phyloP scores from a whole-genome alignment of 2,797 vertebrate genomes.

The Halcyon chelicuti region DNA sequence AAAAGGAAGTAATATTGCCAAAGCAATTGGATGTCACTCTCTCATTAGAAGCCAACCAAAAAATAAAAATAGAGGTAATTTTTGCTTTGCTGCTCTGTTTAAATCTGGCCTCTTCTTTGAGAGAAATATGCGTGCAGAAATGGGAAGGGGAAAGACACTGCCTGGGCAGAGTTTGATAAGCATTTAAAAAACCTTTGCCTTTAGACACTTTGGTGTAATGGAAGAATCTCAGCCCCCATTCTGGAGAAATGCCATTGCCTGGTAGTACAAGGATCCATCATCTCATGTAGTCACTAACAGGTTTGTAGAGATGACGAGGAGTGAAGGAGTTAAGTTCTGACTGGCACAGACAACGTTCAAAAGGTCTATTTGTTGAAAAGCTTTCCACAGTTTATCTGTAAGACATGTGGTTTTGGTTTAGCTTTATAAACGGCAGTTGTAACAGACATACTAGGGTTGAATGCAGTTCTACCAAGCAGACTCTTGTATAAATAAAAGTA shows the following conservation, averaged over 20 bases:
- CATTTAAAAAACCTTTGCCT: neutral
- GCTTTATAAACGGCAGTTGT: conserved; percentile 59
- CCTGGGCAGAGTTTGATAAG: neutral
- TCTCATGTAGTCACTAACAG: neutral
- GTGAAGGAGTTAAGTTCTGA: conserved; percentile 15
- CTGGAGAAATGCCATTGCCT: neutral
- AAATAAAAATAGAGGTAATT: neutral
- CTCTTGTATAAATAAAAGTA: conserved; percentile 47
- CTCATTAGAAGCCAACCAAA: neutral
- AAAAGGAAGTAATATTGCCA: neutral
- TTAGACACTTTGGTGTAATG: neutral
- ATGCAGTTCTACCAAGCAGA: conserved; percentile 21
- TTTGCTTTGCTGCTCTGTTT: neutral
- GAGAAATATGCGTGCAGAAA: neutral
- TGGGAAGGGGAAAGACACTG: neutral
- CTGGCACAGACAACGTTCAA: neutral
- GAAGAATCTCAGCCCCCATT: neutral
- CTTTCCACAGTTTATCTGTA: conserved; percentile 55
- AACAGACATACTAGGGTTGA: neutral
- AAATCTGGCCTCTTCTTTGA: neutral
- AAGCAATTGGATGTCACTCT: neutral
- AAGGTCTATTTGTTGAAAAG: conserved; percentile 55
- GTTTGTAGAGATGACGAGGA: neutral
- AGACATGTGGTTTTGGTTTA: conserved; percentile 71
- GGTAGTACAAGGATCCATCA: neutral